Base-by-base conservation (phyloP, 2,113 vertebrate species). In the Sylvilagus bachmani region DNA sequence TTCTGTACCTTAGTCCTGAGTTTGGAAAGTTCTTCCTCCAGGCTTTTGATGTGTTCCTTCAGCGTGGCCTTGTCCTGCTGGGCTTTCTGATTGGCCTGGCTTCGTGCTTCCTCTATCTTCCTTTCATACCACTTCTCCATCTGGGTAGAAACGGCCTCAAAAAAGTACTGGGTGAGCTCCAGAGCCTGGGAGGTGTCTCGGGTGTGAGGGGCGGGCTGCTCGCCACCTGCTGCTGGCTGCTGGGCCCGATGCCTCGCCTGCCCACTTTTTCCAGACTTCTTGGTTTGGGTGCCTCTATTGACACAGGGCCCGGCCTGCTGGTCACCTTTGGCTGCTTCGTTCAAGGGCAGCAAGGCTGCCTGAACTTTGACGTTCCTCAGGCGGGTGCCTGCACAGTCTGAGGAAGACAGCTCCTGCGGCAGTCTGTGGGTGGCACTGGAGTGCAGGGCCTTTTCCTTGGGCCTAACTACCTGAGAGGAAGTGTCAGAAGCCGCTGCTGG, bases 71-170 rank as follows among this genome's bases (percentile, higher is more conserved):
- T 98, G 95, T 99, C 99, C 5, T 99, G 98, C 96, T 99, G 98
- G 0, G 99, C 99, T 89, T 98, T 99, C 98, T 99, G 98, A 62
- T 98, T 98, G 0, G 99, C 99, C 97, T 99, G 99, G 97, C 98
- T 98, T 27, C 98, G 98, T 2, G 99, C 99, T 97, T 99, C 99
- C 74, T 99, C 98, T 83, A 99, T 99, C 98, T 99, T 99, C 90
- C 99, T 98, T 67, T 99, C 99, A 0, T 99, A 99, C 99, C 99
- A 99, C 97, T 99, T 99, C 98, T 99, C 99, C 99, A 99, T 99
- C 98, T 99, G 99, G 0, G 98, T 98, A 6, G 99, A 99, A 92
- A 99, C 99, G 0, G 99, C 99, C 98, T 99, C 99, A 0, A 99
- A 99, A 97, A 99, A 99, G 96, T 99, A 99, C 98, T 99, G 99